Percentiles rank a stretch among this genome's conserved stretches.
Conservation (phyloP, 2,113 vertebrate genomes). For the Litocranius walleri region DNA sequence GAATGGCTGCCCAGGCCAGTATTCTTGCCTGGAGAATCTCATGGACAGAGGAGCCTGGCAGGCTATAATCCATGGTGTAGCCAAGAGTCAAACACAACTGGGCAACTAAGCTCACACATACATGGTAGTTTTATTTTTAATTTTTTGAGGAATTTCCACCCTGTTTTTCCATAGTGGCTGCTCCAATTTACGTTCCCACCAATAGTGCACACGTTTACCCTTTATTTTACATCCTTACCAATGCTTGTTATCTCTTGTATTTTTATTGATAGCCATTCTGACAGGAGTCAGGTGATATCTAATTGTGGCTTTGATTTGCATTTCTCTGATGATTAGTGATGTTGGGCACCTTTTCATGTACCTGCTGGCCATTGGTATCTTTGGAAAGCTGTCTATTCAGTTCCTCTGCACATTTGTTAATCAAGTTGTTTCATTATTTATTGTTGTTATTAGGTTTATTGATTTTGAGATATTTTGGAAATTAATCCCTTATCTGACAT, state of each 20-base stretch:
- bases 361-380: not conserved
- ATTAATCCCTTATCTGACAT: not conserved
- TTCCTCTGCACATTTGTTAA: not conserved
- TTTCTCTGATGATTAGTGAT: not conserved
- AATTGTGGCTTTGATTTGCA: not conserved
- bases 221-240: not conserved
- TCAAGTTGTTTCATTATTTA: not conserved
- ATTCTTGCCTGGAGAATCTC: not conserved
- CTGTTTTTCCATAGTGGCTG: not conserved
- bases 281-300: not conserved
- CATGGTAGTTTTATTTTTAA: not conserved
- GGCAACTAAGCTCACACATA: rapidly evolving
- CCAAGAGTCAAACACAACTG: not conserved
- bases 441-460: not conserved
- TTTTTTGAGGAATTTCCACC: not conserved
- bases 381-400: not conserved
- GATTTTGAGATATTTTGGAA: not conserved
- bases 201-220: not conserved
- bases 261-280: not conserved
- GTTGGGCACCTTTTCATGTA: not conserved
- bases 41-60: not conserved
- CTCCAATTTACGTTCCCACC: not conserved
- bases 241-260: not conserved
- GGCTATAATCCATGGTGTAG: not conserved
- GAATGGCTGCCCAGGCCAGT: not conserved